Evolutionary conservation across 1,140 invertebrate genomes (phyloP), one percentile per base, ranked within the genome.

Genomic region (Ooceraea biroi): DNA sequence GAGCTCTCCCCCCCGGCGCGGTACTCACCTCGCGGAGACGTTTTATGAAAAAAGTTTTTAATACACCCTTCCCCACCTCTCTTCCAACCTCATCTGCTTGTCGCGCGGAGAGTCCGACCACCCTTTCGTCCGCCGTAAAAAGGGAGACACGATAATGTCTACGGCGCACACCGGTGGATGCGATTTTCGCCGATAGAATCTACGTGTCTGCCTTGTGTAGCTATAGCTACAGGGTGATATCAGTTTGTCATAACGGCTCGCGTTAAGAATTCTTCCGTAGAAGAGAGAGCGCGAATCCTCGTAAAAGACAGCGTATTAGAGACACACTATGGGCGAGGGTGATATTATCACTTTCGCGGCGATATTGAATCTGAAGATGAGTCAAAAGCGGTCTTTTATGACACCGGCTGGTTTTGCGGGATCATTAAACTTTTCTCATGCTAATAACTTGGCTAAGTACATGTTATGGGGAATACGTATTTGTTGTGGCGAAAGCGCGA

Each of bases 21-120:
- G n/a, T 74, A 50, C 11, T 27, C 36, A 36, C 36, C 25, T 41
- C 52, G 46, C 58, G 57, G 78, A 85, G 84, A 85, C 72, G 87
- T 84, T 88, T 88, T 88, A 88, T 88, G 87, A 82, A 89, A 89
- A 89, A 85, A 89, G 72, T 88, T 88, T 88, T 88, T 88, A 88
- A 88, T 88, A 85, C 82, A 68, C 71, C 68, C 63, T n/a, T n/a
- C 5, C 50, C n/a, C 11, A 12, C 10, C 25, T 17, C 5, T n/a
- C n/a, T 4, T 36, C 27, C 17, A 36, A 50, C 55, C 19, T 61
- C 52, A 66, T 58, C 82, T 68, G 22, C 44, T 68, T 48, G 19
- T 41, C 52, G 80, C 55, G 52, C 50, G 12, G 0, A 4, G 12
- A 22, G 1, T 25, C n/a, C 48, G 48, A 22, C 25, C 11, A 27